Evolutionary conservation across 2,113 vertebrate species (phyloP).

Genomic region (Percina caprodes): DNA sequence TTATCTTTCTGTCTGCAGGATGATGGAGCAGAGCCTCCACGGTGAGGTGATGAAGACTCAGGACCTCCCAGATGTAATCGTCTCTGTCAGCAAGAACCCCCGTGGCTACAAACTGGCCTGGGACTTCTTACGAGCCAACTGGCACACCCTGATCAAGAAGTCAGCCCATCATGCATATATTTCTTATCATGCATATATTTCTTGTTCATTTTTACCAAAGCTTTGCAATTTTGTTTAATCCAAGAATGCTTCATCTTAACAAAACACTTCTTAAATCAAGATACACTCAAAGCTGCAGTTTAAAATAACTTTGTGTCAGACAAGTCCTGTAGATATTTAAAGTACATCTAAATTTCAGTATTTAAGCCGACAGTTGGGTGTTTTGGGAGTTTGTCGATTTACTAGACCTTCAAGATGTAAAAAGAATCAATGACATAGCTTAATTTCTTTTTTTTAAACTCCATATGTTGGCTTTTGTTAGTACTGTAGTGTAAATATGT

Average conservation of each 20-base stretch:
- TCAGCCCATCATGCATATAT: slow-evolving; percentile 46
- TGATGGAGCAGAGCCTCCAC: slow-evolving; percentile 89
- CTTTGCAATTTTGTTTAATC: background rate
- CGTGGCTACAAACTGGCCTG: slow-evolving; percentile 87
- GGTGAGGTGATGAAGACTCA: slow-evolving; percentile 90
- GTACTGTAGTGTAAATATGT: background rate
- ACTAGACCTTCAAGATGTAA: background rate
- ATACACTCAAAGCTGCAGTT: background rate
- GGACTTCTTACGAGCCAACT: slow-evolving; percentile 88
- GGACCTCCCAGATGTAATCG: slow-evolving; percentile 87
- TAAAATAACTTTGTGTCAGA: background rate
- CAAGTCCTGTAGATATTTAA: background rate
- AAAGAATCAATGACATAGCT: background rate
- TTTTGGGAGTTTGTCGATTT: background rate
- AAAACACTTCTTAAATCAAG: background rate
- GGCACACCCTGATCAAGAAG: slow-evolving; percentile 89
- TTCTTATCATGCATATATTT: background rate
- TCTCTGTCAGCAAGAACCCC: slow-evolving; percentile 85
- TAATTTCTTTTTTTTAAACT: background rate
- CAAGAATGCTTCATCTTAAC: background rate
- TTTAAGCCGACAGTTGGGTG: background rate
- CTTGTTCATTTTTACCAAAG: background rate
- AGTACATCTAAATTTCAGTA: background rate
- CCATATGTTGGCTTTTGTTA: background rate
- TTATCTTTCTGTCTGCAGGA: slow-evolving; percentile 73